These are phyloP conservation scores for Urophycis tenuis DNA, from an alignment of 2,797 vertebrate genomes.

Conservation along the genomic window DNA sequence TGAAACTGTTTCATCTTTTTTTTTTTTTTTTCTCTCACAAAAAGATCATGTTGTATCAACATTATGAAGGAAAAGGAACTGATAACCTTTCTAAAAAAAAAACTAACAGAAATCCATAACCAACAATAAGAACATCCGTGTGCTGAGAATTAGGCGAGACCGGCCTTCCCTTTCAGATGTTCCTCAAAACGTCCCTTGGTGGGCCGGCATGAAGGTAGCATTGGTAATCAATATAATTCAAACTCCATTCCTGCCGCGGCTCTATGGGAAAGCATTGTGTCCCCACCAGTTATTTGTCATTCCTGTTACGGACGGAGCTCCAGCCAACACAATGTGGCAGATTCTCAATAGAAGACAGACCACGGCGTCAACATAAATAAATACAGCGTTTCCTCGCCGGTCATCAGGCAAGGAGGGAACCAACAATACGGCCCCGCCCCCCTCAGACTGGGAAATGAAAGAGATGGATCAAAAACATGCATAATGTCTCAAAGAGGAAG, in stretches of 20 bases:
- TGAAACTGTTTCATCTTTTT: not conserved
- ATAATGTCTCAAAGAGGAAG: slow-evolving; percentile 51
- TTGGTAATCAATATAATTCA: not conserved
- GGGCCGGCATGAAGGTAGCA: not conserved
- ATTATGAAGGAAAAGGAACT: not conserved
- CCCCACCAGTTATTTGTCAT: not conserved
- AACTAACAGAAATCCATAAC: not conserved
- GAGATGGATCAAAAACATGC: not conserved
- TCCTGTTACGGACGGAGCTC: not conserved
- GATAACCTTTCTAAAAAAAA: not conserved
- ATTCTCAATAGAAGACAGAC: not conserved
- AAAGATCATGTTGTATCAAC: not conserved
- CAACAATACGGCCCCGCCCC: not conserved
- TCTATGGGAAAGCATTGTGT: not conserved
- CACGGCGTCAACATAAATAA: not conserved
- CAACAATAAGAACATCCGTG: not conserved
- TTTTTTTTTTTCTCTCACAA: not conserved
- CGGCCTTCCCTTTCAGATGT: not conserved
- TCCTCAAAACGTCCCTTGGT: not conserved
- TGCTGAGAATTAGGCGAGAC: not conserved
- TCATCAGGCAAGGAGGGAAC: not conserved
- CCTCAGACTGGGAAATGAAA: not conserved
- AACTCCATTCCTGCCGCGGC: not conserved
- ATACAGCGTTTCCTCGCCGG: not conserved
- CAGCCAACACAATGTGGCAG: not conserved